A percentile compares a stretch with the other conserved stretches of the same genome.
Conservation (phyloP, 2,888 invertebrate genomes). For the Pandemis corylana region DNA sequence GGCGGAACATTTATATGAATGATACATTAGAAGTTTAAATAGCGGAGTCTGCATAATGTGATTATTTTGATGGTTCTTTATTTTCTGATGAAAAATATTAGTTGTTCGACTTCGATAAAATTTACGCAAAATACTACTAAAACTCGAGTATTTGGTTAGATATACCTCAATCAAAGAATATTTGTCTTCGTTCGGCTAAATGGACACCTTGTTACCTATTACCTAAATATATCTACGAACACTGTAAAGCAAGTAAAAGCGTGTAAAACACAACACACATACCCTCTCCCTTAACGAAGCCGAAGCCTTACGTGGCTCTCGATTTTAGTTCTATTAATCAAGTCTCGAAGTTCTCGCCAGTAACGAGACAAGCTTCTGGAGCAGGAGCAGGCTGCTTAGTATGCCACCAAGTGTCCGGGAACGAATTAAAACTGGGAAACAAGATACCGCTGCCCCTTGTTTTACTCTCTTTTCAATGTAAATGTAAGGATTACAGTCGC, state of each 20-base stretch:
- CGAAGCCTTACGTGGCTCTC: neutral
- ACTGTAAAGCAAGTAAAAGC: too few relatives aligned
- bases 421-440: slow-evolving; percentile 64
- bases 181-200: too few relatives aligned
- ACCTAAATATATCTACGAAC: too few relatives aligned
- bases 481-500: slow-evolving; percentile 6
- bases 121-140: too few relatives aligned
- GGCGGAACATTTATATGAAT: slow-evolving; percentile 9
- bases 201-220: too few relatives aligned
- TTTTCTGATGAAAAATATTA: too few relatives aligned
- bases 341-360: neutral
- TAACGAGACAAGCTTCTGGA: slow-evolving; percentile 5
- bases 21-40: neutral
- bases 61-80: too few relatives aligned
- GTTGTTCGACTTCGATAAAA: too few relatives aligned
- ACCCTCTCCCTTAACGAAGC: neutral
- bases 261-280: neutral
- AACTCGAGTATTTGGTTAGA: too few relatives aligned
- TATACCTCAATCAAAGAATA: too few relatives aligned
- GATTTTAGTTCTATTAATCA: slow-evolving; percentile 1
- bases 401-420: slow-evolving; percentile 58
- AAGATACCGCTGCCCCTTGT: slow-evolving; percentile 51
- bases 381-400: slow-evolving; percentile 61
- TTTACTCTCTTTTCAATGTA: slow-evolving; percentile 6
- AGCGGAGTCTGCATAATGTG: neutral